Base-by-base conservation (phyloP, 1,140 invertebrate species). In the Xylocopa sonorina region DNA sequence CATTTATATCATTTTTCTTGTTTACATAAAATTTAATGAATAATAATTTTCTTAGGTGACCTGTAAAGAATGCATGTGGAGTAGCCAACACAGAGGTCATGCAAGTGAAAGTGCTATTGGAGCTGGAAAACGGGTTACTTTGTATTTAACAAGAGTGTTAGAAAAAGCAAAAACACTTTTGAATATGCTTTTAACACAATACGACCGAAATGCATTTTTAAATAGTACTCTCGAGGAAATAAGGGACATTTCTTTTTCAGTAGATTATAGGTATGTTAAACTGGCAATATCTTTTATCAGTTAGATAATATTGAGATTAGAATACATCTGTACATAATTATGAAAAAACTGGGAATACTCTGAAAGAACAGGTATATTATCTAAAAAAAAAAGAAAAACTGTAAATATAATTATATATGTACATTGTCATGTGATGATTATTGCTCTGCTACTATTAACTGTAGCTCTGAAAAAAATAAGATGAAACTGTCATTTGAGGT, bases 31-130 rank as follows among this genome's bases (percentile, higher is more conserved):
- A 21, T 67, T 27, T 29, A 50, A 43, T 34, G 29, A 24, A 71
- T 14, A 41, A 24, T 50, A 53, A 41, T 12, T 43, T 43, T 21
- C 46, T 79, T 83, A 90, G 87, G 88, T 92, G 12, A 89, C 88
- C 1, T 93, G 92, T 62, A 87, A 88, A 60, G 91, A 92, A 82
- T 93, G 92, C 62, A 88, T 91, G 69, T 92, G 92, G 91, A 80
- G 88, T 50, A 32, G 18, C 0, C 66, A 76, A 41, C 92, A 93
- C 32, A 86, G 90, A 69, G 91, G 91, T 16, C 92, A 93, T 41
- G 90, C 91, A 4, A 92, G 88, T 73, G 92, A 93, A 76, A 87
- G 89, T 46, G 90, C 90, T 16, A 7, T 82, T 1, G 85, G 84
- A 48, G 91, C 91, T 24, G 91, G 90, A 14, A 86, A 86, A 81